phyloP scores from a whole-genome alignment of 2,888 invertebrate genomes.

The Amphimallon solstitiale region DNA sequence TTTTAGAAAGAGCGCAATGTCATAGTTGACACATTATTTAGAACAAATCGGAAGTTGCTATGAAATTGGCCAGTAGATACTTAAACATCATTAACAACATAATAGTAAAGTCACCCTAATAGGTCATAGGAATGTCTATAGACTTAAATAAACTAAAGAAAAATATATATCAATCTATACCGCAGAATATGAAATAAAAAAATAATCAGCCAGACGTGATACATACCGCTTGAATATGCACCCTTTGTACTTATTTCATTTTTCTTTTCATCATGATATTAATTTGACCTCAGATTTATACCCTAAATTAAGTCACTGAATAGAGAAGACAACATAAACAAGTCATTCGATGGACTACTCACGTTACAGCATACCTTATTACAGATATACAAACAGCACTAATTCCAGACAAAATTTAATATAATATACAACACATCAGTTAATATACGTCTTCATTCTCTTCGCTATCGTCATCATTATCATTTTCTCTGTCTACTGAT shows the following conservation, averaged over 20 bases:
- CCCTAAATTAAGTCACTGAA: slow-evolving; percentile 2
- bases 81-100: too few species aligned
- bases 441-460: slow-evolving; percentile 10
- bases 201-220: too few species aligned
- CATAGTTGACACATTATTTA: too few species aligned
- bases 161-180: too few species aligned
- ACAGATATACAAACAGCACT: slow-evolving; percentile 7
- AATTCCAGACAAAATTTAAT: slow-evolving; percentile 27
- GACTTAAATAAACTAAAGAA: too few species aligned
- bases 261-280: background rate
- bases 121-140: too few species aligned
- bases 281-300: background rate
- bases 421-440: slow-evolving; percentile 12
- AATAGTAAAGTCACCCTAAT: too few species aligned
- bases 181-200: too few species aligned
- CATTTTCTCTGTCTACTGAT: slow-evolving; percentile 26
- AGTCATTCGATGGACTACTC: slow-evolving; percentile 4
- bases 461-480: slow-evolving; percentile 19
- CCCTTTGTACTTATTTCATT: background rate
- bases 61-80: too few species aligned
- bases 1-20: too few species aligned
- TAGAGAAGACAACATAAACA: slow-evolving; percentile 23
- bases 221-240: too few species aligned
- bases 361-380: background rate
- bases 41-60: too few species aligned